phyloP scores from a whole-genome alignment of 2,888 invertebrate species.

The Elmis aenea region DNA sequence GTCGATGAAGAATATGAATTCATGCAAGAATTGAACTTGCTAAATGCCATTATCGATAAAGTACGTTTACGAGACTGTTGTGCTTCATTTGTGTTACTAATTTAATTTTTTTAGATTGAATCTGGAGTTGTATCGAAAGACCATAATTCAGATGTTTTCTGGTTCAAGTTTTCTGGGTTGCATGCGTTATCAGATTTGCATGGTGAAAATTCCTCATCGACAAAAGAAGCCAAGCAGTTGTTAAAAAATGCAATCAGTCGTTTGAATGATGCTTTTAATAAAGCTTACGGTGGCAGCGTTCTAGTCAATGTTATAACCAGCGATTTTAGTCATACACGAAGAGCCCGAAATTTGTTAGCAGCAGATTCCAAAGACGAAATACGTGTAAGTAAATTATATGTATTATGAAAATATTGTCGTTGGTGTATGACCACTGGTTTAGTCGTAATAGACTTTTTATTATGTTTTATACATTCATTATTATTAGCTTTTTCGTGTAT shows the following conservation, averaged over 20 bases:
- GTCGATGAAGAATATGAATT: conserved; percentile 60
- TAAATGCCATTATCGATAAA: conserved; percentile 56
- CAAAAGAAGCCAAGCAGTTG: conserved; percentile 60
- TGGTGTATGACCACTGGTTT: too few species aligned
- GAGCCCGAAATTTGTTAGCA: conserved; percentile 40
- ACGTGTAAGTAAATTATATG: too few species aligned
- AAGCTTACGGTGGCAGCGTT: conserved; percentile 55
- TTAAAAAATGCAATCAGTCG: conserved; percentile 53
- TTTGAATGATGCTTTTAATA: conserved; percentile 52
- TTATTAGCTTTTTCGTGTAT: too few species aligned
- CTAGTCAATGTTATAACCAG: conserved; percentile 61
- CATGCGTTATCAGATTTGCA: conserved; percentile 60
- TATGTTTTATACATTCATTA: too few species aligned
- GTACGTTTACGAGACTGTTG: conserved; percentile 31
- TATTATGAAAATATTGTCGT: too few species aligned
- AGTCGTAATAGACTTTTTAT: too few species aligned
- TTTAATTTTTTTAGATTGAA: conserved; percentile 43
- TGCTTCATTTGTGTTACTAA: background rate
- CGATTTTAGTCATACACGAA: conserved; percentile 60
- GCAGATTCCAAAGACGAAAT: conserved; percentile 17
- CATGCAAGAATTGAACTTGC: conserved; percentile 56
- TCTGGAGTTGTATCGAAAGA: conserved; percentile 51
- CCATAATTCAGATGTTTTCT: conserved; percentile 59
- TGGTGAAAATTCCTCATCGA: conserved; percentile 59
- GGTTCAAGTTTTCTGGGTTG: conserved; percentile 60